Evolutionary conservation across 2,113 vertebrate species (phyloP), one percentile per base, ranked within the genome.

Genomic region (Ondatra zibethicus): DNA sequence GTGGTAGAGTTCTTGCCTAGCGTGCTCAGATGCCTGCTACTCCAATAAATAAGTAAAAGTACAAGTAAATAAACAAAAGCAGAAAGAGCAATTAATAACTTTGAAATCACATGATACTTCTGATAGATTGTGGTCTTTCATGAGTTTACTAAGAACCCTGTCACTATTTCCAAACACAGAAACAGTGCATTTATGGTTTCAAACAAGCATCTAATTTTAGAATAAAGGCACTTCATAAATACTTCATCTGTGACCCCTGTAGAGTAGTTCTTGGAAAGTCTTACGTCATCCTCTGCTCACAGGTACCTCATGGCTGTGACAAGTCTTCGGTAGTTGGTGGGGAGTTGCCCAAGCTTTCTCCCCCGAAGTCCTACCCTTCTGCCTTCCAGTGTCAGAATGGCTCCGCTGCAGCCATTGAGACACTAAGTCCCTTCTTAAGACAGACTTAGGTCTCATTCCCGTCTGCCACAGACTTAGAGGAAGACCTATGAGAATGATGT

Each of bases 201-300:
- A 89, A 94, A 89, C 66, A 89, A 25, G 39, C 13, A 55, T 72
- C 89, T 55, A 96, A 66, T 68, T 95, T 94, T 92, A 29, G 39
- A 93, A 86, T 73, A 94, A 96, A 96, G 19, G 36, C 21, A 85
- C 58, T 55, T 93, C 77, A 81, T 89, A 91, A 96, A 39, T 66
- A 95, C 77, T 82, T 21, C 29, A 7, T 66, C 84, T 87, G 63
- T 68, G 42, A 23, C 10, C 39, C 23, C 23, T 91, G 13, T 9
- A 55, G 55, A 61, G 33, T 36, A 92, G 81, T 92, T 97, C 76
- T 85, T 87, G 89, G 93, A 97, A 97, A 96, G 78, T 92, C 36
- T 95, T 94, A 63, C n/a, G 16, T 93, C 66, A 61, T 75, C 92
- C 55, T 33, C n/a, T 63, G 31, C 14, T 84, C 36, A 75, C 84